Evolutionary conservation across 2,888 invertebrate genomes (phyloP).

Genomic region (Morinoia aosen): DNA sequence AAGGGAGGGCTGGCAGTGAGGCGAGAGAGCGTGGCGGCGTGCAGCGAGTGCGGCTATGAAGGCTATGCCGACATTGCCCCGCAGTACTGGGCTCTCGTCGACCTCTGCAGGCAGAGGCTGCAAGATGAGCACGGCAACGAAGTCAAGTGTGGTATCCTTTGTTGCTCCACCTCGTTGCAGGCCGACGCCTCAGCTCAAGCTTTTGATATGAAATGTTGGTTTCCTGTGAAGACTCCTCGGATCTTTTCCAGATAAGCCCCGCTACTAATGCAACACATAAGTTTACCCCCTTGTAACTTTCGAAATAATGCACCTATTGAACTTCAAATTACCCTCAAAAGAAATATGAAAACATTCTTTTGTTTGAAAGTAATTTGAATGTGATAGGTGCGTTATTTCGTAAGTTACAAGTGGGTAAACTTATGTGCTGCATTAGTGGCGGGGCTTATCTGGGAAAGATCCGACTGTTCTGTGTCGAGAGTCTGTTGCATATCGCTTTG

Average conservation of each 20-base stretch:
- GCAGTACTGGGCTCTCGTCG: background rate
- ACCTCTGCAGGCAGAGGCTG: background rate
- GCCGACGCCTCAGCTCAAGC: background rate
- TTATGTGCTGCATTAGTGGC: too few relatives aligned
- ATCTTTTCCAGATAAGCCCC: too few relatives aligned
- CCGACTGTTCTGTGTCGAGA: too few relatives aligned
- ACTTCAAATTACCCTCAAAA: background rate
- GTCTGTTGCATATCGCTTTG: too few relatives aligned
- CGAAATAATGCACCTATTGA: background rate
- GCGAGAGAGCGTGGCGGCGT: background rate
- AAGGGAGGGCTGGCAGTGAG: background rate
- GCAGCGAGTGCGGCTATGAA: background rate
- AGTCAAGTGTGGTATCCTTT: slow-evolving; percentile 53
- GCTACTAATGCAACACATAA: too few relatives aligned
- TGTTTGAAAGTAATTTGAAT: too few relatives aligned
- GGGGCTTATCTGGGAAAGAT: too few relatives aligned
- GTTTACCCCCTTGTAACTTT: too few relatives aligned
- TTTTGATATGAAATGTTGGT: background rate
- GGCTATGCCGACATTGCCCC: background rate
- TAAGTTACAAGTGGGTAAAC: too few relatives aligned
- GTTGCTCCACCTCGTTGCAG: background rate
- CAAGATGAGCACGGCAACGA: slow-evolving; percentile 1
- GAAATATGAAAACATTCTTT: too few relatives aligned
- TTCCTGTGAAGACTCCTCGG: too few relatives aligned
- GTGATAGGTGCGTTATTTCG: too few relatives aligned